These are phyloP conservation scores for Stictonetta naevosa DNA, from an alignment of 2,113 vertebrate species.

Conservation along the genomic window DNA sequence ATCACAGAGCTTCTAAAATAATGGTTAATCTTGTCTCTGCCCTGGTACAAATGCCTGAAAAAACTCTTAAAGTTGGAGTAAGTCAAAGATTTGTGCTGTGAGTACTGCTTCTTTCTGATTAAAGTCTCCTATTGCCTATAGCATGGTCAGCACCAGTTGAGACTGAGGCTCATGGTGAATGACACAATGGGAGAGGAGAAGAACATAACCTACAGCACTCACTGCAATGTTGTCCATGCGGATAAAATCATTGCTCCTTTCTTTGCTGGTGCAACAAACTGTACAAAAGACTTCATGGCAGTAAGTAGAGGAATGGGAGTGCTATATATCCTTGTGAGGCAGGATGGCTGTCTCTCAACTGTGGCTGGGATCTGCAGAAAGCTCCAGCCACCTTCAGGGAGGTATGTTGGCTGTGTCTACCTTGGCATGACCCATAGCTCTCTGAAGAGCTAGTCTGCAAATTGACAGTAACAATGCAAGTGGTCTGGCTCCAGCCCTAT, in stretches of 20 bases:
- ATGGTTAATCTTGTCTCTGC: accelerated
- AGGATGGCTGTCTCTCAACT: neutral
- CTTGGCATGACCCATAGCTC: neutral
- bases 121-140: neutral
- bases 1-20: neutral
- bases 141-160: slow-evolving; percentile 50
- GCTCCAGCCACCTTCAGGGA: neutral
- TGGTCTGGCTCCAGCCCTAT: neutral
- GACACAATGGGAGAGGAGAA: neutral
- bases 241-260: neutral
- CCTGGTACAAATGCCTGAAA: neutral
- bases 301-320: slow-evolving; percentile 63
- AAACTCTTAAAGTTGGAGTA: neutral
- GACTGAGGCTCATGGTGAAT: slow-evolving; percentile 40
- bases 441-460: neutral
- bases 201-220: neutral
- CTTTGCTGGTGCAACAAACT: slow-evolving; percentile 51
- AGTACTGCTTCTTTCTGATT: neutral
- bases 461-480: neutral
- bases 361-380: neutral
- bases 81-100: neutral
- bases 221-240: neutral
- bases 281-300: slow-evolving; percentile 70
- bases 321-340: accelerated
- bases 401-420: neutral